phyloP scores from a whole-genome alignment of 1,140 invertebrate genomes.

The Drosophila saltans region DNA sequence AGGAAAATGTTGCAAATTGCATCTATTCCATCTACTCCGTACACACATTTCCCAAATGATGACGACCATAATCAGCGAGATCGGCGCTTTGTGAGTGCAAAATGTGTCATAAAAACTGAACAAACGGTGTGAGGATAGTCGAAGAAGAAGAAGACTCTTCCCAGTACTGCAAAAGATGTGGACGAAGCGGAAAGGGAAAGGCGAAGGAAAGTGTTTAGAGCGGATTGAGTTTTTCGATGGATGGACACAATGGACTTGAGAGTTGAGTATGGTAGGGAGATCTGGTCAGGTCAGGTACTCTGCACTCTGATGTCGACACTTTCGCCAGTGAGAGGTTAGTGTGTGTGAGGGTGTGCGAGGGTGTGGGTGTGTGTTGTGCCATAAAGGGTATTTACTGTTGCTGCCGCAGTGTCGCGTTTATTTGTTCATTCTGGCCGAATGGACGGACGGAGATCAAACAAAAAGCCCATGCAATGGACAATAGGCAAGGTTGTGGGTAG shows the following conservation, averaged over 20 bases:
- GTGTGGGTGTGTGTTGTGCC: slow-evolving; percentile 21
- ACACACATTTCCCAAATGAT: slow-evolving; percentile 54
- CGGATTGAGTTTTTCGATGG: slow-evolving; percentile 24
- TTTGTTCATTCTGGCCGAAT: slow-evolving; percentile 22
- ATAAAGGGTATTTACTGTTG: slow-evolving; percentile 81
- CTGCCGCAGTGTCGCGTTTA: slow-evolving; percentile 63
- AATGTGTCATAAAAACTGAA: slow-evolving; percentile 67
- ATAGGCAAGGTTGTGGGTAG: slow-evolving; percentile 79
- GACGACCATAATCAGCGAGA: slow-evolving; percentile 76
- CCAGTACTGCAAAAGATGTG: too few relatives aligned
- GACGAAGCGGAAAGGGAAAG: slow-evolving; percentile 13
- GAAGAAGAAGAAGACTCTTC: slow-evolving; percentile 22
- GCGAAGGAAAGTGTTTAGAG: slow-evolving; percentile 48
- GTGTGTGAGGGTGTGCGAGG: neutral
- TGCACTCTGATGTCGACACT: slow-evolving; percentile 27
- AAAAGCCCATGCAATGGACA: slow-evolving; percentile 57
- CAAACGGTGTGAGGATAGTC: slow-evolving; percentile 7
- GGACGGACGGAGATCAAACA: slow-evolving; percentile 48
- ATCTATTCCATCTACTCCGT: slow-evolving; percentile 25
- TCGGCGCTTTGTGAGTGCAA: slow-evolving; percentile 74
- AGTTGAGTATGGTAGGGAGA: neutral
- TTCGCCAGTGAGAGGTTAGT: slow-evolving; percentile 50
- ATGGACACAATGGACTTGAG: neutral
- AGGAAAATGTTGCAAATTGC: slow-evolving; percentile 37
- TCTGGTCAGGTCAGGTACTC: slow-evolving; percentile 19